Percentiles rank a stretch among this genome's conserved stretches.
These are phyloP conservation scores for Remorina albescens DNA, from an alignment of 2,797 vertebrate species.

Conservation along the genomic window DNA sequence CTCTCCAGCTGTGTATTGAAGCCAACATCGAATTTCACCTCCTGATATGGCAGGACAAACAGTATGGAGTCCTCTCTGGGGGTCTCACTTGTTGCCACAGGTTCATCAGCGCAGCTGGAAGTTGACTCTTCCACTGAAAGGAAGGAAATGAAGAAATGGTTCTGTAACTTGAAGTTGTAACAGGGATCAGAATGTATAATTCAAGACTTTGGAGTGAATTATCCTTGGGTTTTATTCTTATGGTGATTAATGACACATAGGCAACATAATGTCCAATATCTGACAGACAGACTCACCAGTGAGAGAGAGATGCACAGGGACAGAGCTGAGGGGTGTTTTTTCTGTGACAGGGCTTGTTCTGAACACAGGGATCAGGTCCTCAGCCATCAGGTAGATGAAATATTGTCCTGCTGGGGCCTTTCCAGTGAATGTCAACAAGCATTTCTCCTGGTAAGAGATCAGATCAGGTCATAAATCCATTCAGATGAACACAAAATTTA, in stretches of 20 bases:
- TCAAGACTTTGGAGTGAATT: background rate
- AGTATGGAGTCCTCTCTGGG: constrained; percentile 42
- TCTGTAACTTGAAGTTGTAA: background rate
- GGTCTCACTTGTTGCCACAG: constrained; percentile 45
- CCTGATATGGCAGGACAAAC: constrained; percentile 69
- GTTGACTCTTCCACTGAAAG: constrained; percentile 71
- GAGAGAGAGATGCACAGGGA: constrained; percentile 78
- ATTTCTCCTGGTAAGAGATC: constrained; percentile 69
- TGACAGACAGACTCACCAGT: constrained; percentile 68
- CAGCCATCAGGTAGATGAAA: constrained; percentile 77
- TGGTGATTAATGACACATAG: background rate
- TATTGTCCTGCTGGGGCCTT: constrained; percentile 70
- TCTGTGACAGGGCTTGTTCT: fast-evolving
- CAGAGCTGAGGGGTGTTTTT: constrained; percentile 69
- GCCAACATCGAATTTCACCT: constrained; percentile 54
- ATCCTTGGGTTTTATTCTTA: background rate
- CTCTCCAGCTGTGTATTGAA: constrained; percentile 64
- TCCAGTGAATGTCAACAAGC: constrained; percentile 74
- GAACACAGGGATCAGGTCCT: constrained; percentile 69
- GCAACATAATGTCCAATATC: background rate
- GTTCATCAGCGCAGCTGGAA: constrained; percentile 59
- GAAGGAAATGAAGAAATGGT: background rate
- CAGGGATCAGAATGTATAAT: background rate
- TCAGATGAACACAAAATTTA: no score
- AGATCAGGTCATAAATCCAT: no score